Evolutionary conservation across 2,113 vertebrate species (phyloP), one percentile per base, ranked within the genome.

Genomic region (Campylorhamphus procurvoides): DNA sequence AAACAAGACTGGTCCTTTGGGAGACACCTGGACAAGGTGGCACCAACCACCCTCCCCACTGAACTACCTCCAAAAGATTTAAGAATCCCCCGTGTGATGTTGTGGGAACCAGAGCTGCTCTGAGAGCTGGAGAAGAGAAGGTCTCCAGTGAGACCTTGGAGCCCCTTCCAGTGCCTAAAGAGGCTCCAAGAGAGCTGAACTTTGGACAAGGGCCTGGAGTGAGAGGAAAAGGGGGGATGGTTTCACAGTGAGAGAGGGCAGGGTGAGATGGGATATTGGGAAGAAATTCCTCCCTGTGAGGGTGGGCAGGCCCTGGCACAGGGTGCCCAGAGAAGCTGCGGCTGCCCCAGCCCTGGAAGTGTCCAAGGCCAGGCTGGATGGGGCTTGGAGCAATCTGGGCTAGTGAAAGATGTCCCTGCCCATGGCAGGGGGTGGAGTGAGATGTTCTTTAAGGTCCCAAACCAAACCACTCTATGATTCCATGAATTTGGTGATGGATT

Each of bases 21-120:
- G 24, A 47, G 49, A 24, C 59, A 12, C 35, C 28, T 10, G 3
- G 33, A 10, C 33, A n/a, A 10, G 60, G 59, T 17, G 22, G n/a
- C n/a, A 42, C 27, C 1, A 0, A 16, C 22, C 52, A 7, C 33
- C 14, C 17, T 39, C 9, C 18, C 39, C 2, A 20, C 29, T 22
- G 37, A 60, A 60, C 10, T 12, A 27, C 4, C 28, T 33, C 66
- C 59, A n/a, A 28, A 44, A 46, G 37, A 12, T 10, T 62, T 18
- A 59, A 72, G 69, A 83, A 44, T 10, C 10, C 8, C 44, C 39
- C 2, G 0, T n/a, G 55, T 23, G 10, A 6, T 2, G 2, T 2
- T 28, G 56, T 42, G 0, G 3, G 35, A 62, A 49, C 40, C 52
- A 18, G 29, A 29, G 25, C 27, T 71, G n/a, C 27, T 39, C 25